Percentiles rank a stretch among this genome's conserved stretches.
These are phyloP conservation scores for Bemisia tabaci DNA, from an alignment of 1,140 invertebrate genomes.

Conservation along the genomic window DNA sequence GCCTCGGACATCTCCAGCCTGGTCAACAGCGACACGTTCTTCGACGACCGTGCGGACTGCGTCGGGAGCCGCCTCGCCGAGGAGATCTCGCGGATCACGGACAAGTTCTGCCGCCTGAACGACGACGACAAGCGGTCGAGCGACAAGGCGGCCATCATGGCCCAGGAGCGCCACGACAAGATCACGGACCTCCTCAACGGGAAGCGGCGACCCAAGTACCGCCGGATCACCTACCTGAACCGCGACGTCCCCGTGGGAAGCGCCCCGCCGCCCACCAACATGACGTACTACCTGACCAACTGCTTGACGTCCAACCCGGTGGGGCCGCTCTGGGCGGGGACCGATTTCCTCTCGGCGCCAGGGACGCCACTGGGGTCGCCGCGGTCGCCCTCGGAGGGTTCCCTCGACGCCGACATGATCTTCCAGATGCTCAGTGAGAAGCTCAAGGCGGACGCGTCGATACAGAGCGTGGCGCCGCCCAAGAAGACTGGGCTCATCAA, in stretches of 20 bases:
- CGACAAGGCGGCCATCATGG: conserved; percentile 11
- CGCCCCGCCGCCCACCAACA: conserved; percentile 18
- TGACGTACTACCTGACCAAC: conserved; percentile 17
- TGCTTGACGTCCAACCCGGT: background rate
- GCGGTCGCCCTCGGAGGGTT: background rate
- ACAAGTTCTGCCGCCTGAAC: conserved; percentile 42
- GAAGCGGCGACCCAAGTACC: conserved; percentile 20
- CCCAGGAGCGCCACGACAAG: conserved; percentile 15
- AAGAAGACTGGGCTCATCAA: no score
- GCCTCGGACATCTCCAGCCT: conserved; percentile 55
- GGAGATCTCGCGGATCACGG: conserved; percentile 62
- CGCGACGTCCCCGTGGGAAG: conserved; percentile 22
- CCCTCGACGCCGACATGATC: conserved; percentile 6
- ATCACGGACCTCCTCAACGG: background rate
- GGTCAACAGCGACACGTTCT: conserved; percentile 23
- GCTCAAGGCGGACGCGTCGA: background rate
- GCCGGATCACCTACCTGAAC: conserved; percentile 20
- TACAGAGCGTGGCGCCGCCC: no score
- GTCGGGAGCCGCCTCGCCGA: conserved; percentile 38
- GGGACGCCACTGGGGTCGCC: conserved; percentile 5
- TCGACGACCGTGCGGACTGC: conserved; percentile 38
- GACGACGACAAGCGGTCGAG: conserved; percentile 2
- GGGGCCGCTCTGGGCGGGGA: background rate
- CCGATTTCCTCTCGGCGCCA: background rate
- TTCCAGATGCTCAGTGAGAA: conserved; percentile 8